Percentiles rank a stretch among this genome's conserved stretches.
Conservation (phyloP, 2,113 vertebrate genomes). For the Trichechus manatus region DNA sequence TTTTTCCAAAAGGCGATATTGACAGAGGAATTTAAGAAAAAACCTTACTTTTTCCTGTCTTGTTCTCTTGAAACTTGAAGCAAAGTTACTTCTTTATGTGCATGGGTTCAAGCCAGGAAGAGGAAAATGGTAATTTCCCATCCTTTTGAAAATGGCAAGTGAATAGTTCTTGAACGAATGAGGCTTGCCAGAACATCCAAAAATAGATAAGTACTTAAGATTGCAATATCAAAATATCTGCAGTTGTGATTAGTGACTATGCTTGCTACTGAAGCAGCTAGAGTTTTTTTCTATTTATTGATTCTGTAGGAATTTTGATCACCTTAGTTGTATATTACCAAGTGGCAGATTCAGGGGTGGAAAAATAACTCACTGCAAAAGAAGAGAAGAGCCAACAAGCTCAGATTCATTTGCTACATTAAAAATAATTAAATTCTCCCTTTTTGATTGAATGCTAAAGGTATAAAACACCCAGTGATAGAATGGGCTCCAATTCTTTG, state of each 20-base stretch:
- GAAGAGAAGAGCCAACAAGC: not conserved
- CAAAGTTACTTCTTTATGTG: not conserved
- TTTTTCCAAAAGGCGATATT: conserved; percentile 17
- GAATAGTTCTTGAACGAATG: not conserved
- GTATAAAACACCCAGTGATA: too few relatives aligned
- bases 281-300: conserved; percentile 34
- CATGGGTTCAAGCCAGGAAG: not conserved
- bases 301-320: not conserved
- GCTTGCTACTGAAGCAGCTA: not conserved
- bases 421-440: not conserved
- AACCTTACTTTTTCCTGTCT: conserved; percentile 1
- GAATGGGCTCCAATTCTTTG: not conserved
- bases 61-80: conserved; percentile 36
- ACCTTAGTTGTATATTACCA: not conserved
- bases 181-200: not conserved
- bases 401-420: not conserved
- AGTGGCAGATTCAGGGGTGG: not conserved
- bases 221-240: not conserved
- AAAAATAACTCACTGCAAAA: not conserved
- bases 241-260: not conserved
- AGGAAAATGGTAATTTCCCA: not conserved
- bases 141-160: not conserved
- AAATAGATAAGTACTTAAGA: conserved; percentile 13
- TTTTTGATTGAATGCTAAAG: not conserved
- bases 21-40: conserved; percentile 54